A percentile compares a stretch with the other conserved stretches of the same genome.
These are phyloP conservation scores for Holocentrus rufus DNA, from an alignment of 2,797 vertebrate species.

Conservation along the genomic window DNA sequence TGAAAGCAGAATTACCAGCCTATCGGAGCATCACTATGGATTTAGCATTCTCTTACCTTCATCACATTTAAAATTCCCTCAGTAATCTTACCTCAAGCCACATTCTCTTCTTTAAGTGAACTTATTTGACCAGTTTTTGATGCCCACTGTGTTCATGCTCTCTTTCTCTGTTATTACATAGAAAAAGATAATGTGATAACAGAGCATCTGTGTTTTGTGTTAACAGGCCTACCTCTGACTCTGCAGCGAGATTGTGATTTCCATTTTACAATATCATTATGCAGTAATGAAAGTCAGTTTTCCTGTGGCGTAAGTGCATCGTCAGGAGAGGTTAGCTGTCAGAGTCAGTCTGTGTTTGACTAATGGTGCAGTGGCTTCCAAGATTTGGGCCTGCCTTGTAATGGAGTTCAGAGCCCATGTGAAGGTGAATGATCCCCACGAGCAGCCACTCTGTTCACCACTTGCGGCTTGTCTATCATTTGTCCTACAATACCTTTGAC, in stretches of 20 bases:
- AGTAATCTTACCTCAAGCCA: background rate
- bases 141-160: background rate
- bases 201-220: background rate
- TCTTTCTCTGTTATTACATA: background rate
- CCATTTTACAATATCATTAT: slow-evolving; percentile 11
- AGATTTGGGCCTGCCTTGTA: slow-evolving; percentile 63
- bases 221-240: background rate
- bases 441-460: slow-evolving; percentile 61
- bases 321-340: slow-evolving; percentile 67
- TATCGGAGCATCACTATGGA: background rate
- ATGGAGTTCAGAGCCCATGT: slow-evolving; percentile 61
- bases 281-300: slow-evolving; percentile 29
- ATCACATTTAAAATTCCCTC: background rate
- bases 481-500: slow-evolving; percentile 71
- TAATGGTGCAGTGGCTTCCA: slow-evolving; percentile 62
- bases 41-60: background rate
- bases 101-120: slow-evolving; percentile 1
- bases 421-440: slow-evolving; percentile 75
- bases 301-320: slow-evolving; percentile 47
- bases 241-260: slow-evolving; percentile 8
- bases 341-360: slow-evolving; percentile 69
- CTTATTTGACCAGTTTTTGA: background rate
- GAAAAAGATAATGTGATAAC: background rate
- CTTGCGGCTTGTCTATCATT: slow-evolving; percentile 69
- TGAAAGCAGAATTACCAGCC: background rate